phyloP scores from a whole-genome alignment of 2,888 invertebrate genomes.

The Strigamia transsilvanica region DNA sequence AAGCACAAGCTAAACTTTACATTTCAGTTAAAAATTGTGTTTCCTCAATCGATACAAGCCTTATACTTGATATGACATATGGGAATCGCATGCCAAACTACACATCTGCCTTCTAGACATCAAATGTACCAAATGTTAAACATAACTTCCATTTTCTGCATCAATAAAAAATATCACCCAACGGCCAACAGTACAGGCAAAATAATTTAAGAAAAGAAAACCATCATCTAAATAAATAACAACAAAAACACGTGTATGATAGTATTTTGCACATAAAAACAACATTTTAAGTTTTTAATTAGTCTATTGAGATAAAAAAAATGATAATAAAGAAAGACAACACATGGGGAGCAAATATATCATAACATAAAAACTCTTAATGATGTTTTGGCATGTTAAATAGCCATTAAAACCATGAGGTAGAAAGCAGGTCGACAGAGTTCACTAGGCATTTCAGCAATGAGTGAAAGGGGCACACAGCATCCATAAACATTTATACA shows the following conservation, averaged over 20 bases:
- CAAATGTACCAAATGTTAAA: too few species aligned
- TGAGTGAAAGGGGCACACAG: background rate
- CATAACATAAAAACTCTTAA: conserved; percentile 8
- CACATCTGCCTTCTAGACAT: too few species aligned
- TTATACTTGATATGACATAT: too few species aligned
- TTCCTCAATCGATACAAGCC: too few species aligned
- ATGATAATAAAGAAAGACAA: background rate
- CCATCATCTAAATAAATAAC: too few species aligned
- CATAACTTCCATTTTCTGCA: too few species aligned
- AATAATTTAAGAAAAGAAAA: background rate
- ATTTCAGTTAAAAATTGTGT: too few species aligned
- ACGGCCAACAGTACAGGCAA: too few species aligned
- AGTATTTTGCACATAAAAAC: background rate
- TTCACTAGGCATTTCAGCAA: background rate
- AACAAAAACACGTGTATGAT: too few species aligned
- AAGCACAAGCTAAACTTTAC: background rate
- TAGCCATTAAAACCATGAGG: background rate
- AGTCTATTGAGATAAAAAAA: background rate
- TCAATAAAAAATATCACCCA: too few species aligned
- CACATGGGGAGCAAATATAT: background rate
- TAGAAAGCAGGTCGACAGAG: background rate
- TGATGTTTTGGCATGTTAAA: conserved; percentile 8
- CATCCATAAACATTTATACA: conserved; percentile 8
- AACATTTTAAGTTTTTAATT: background rate
- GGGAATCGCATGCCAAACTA: too few species aligned